Conservation (phyloP, 2,113 vertebrate species). For the Daphoenositta chrysoptera region DNA sequence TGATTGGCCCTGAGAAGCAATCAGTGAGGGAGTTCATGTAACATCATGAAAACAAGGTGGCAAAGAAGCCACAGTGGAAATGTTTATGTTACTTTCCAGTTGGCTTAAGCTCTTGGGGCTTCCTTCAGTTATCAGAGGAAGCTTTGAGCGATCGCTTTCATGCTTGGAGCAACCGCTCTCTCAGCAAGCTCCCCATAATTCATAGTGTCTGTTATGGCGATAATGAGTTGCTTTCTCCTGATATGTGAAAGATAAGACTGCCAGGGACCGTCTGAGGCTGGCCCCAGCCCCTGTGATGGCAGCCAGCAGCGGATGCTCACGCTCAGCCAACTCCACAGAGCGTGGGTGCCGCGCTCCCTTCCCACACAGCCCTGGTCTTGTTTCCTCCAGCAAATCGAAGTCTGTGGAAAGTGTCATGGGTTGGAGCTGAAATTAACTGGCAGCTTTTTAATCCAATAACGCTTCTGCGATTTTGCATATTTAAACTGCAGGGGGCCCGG, state of each 20-base stretch:
- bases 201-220: background rate
- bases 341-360: accelerated
- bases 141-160: background rate
- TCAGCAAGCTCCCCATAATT: background rate
- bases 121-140: background rate
- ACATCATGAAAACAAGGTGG: background rate
- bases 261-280: background rate
- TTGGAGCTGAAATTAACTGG: no score
- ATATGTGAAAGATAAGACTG: background rate
- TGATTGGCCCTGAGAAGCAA: background rate
- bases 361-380: background rate
- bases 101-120: background rate
- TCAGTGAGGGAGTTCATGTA: background rate
- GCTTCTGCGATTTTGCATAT: no score
- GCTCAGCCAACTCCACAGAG: background rate
- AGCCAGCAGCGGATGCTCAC: background rate
- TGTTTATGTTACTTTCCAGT: background rate
- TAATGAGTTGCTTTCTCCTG: background rate
- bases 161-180: background rate
- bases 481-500: no score
- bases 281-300: background rate
- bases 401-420: no score
- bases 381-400: background rate
- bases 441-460: no score
- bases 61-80: background rate